Conservation (phyloP, 2,888 invertebrate genomes). For the Nemoura dubitans region DNA sequence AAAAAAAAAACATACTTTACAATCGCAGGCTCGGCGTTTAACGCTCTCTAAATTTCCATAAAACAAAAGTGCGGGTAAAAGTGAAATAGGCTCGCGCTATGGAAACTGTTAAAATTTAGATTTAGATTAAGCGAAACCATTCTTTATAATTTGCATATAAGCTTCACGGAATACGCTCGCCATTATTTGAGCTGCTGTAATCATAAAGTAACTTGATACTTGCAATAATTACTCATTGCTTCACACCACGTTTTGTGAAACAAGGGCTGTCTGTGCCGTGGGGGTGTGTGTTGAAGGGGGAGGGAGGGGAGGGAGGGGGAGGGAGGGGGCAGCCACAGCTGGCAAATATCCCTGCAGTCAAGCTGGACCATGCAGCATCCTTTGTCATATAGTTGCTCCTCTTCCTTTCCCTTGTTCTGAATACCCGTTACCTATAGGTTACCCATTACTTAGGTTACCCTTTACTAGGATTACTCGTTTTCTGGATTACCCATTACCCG, state of each 20-base stretch:
- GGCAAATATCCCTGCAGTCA: neutral
- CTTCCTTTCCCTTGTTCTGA: constrained; percentile 47
- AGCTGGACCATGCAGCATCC: constrained; percentile 32
- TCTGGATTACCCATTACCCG: no score
- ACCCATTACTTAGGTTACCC: constrained; percentile 45
- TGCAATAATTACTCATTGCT: constrained; percentile 41
- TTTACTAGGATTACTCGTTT: constrained; percentile 41
- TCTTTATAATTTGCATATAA: neutral
- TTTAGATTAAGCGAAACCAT: neutral
- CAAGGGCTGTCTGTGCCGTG: neutral
- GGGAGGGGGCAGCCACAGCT: constrained; percentile 17
- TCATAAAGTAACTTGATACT: constrained; percentile 29
- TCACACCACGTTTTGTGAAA: constrained; percentile 4
- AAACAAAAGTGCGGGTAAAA: neutral
- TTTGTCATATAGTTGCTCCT: constrained; percentile 16
- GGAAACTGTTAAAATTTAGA: neutral
- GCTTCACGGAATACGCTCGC: neutral
- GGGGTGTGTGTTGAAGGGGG: neutral
- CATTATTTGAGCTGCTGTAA: neutral
- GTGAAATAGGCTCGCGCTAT: neutral
- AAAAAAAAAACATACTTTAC: no score
- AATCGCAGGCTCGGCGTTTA: no score
- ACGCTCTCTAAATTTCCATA: neutral
- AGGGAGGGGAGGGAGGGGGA: neutral
- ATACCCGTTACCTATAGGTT: constrained; percentile 39